Percentiles rank a stretch among this genome's conserved stretches.
Evolutionary conservation across 2,113 vertebrate genomes (phyloP).

Genomic region (Phalacrocorax aristotelis): DNA sequence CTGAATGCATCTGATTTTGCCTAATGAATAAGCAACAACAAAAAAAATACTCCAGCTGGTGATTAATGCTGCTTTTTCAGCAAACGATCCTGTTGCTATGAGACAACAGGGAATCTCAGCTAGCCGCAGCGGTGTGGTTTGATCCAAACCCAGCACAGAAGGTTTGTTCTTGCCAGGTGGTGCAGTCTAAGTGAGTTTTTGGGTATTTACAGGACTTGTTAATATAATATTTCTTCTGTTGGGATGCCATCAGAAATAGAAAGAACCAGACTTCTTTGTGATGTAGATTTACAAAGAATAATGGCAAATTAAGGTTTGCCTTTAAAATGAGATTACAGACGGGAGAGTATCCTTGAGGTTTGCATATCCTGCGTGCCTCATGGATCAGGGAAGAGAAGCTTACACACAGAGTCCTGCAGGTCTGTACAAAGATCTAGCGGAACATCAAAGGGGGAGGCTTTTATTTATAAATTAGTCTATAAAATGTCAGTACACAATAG

Average conservation of each 20-base stretch:
- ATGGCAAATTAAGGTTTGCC: background rate
- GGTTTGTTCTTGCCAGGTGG: background rate
- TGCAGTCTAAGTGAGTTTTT: background rate
- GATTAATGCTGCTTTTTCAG: background rate
- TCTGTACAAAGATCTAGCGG: background rate
- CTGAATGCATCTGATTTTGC: background rate
- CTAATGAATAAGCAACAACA: background rate
- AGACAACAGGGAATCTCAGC: conserved; percentile 9
- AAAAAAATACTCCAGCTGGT: conserved; percentile 17
- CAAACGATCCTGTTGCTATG: conserved; percentile 32
- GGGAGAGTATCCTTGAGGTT: background rate
- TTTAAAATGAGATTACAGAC: background rate
- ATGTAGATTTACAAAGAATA: background rate
- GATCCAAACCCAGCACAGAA: background rate
- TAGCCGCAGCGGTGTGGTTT: background rate
- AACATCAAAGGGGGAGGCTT: background rate
- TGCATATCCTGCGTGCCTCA: background rate
- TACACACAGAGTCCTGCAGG: background rate
- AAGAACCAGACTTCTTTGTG: background rate
- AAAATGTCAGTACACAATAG: background rate
- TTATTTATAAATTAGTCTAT: background rate
- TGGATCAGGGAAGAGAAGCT: background rate
- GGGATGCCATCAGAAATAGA: background rate
- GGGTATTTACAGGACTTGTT: background rate
- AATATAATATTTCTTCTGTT: background rate